phyloP scores from a whole-genome alignment of 2,888 invertebrate genomes.

The Phorcus lineatus region DNA sequence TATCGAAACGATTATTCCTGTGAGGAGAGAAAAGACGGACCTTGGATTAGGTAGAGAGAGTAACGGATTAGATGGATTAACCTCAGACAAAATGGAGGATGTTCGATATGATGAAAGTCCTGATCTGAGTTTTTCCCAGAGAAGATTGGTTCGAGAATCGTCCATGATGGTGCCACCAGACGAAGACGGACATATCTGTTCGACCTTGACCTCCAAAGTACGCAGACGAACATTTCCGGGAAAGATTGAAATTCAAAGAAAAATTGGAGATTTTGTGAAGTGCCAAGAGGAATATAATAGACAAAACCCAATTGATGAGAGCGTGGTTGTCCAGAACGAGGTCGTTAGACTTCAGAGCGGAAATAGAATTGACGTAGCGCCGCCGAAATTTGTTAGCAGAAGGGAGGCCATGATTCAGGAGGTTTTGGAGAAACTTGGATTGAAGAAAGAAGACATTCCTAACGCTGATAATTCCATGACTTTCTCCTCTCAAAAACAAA shows the following conservation, averaged over 20 bases:
- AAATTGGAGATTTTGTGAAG: background rate
- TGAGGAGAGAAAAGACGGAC: too few relatives aligned
- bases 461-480: too few relatives aligned
- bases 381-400: background rate
- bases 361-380: background rate
- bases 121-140: background rate
- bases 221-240: background rate
- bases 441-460: background rate
- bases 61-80: too few relatives aligned
- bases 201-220: background rate
- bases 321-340: background rate
- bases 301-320: background rate
- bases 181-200: background rate
- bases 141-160: background rate
- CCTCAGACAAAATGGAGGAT: too few relatives aligned
- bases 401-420: background rate
- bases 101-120: background rate
- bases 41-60: too few relatives aligned
- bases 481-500: too few relatives aligned
- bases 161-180: background rate
- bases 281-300: background rate
- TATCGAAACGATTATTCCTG: too few relatives aligned
- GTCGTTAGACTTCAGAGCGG: background rate
- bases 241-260: constrained; percentile 1
- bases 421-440: constrained; percentile 5